Evolutionary conservation across 2,888 invertebrate genomes (phyloP).

Genomic region (Leptopilina myrica): DNA sequence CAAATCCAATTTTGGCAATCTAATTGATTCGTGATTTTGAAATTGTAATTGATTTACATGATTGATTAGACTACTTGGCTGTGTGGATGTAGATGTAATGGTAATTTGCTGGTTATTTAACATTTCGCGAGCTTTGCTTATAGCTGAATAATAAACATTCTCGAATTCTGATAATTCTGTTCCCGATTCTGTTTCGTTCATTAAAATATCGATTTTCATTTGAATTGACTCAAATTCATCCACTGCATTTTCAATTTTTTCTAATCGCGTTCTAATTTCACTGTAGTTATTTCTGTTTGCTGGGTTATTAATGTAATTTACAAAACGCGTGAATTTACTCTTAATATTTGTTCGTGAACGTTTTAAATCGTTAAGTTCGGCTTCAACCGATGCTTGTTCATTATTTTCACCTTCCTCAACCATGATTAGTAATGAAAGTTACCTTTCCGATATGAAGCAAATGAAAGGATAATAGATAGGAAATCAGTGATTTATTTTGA

Average conservation of each 20-base stretch:
- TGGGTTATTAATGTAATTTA: neutral
- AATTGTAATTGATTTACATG: neutral
- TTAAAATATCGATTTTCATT: neutral
- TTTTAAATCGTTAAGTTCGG: neutral
- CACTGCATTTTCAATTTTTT: neutral
- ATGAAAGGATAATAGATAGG: neutral
- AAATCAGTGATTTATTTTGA: neutral
- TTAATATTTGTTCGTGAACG: neutral
- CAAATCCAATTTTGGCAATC: neutral
- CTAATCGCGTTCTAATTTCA: conserved; percentile 1
- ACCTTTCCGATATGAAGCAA: neutral
- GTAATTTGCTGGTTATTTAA: neutral
- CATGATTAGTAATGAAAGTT: neutral
- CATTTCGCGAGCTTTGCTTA: conserved; percentile 1
- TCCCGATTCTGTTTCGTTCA: neutral
- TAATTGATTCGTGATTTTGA: neutral
- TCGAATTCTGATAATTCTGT: neutral
- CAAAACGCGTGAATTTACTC: conserved; percentile 2
- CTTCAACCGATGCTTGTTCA: neutral
- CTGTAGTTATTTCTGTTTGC: neutral
- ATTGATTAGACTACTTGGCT: neutral
- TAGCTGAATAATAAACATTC: neutral
- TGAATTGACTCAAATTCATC: neutral
- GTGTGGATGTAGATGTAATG: neutral
- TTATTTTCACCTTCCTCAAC: too few relatives aligned